Evolutionary conservation across 1,140 invertebrate genomes (phyloP), one percentile per base, ranked within the genome.

Genomic region (Bombyx mandarina): DNA sequence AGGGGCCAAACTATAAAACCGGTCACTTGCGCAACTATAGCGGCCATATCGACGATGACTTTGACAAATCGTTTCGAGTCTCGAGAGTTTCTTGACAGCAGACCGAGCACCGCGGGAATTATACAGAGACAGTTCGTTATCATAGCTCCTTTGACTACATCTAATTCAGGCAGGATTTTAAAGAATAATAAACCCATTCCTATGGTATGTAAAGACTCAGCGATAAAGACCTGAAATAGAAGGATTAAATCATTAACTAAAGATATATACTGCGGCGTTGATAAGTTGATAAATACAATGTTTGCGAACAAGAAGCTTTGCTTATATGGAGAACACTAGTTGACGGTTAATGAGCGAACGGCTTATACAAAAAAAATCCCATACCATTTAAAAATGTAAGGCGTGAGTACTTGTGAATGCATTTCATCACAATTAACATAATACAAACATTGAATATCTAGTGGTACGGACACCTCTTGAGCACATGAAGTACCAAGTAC

Each of bases 111-210:
- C 44, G 86, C 83, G 0, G 97, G 97, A 5, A 98, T 88, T 52
- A 98, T 93, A 80, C 95, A 98, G 12, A 98, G 91, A 71, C 95
- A 98, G 84, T 97, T 98, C 7, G 97, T 97, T 42, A 98, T 87
- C 94, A 98, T 97, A 8, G 96, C 93, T 3, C 95, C 96, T 85
- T 97, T 95, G 45, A 98, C 93, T 26, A 97, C 95, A 82, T 99
- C 96, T 44, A 98, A 79, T 71, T 96, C 93, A 1, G 98, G 97
- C 6, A 99, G 89, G 45, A 99, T 92, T 43, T 93, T 91, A 73
- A 97, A 97, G 60, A 97, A 92, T 61, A 99, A 86, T 22, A 98
- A 75, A 3, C 93, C 93, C 44, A 98, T 78, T 1, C 98, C 98
- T 52, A 96, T 86, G 0, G 94, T 93, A 75, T 98, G 96, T 8